These are phyloP conservation scores for Xestobium rufovillosum DNA, from an alignment of 2,888 invertebrate genomes.

Conservation along the genomic window DNA sequence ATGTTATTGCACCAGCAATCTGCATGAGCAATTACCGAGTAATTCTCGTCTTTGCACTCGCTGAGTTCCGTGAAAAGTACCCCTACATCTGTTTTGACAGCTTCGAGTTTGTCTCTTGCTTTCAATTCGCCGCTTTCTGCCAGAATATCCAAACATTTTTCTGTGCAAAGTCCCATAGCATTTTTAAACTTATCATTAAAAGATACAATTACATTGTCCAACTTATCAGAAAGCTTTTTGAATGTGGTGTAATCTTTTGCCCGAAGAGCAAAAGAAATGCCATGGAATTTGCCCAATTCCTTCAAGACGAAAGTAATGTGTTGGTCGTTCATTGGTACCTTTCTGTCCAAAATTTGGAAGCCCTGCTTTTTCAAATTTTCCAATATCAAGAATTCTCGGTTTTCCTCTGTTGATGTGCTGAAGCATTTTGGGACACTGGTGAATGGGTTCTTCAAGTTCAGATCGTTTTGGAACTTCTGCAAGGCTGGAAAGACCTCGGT, in stretches of 20 bases:
- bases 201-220: constrained; percentile 10
- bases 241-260: constrained; percentile 16
- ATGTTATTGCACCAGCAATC: constrained; percentile 32
- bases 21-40: constrained; percentile 27
- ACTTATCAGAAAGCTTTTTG: constrained; percentile 16
- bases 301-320: constrained; percentile 28
- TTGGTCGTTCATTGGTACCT: constrained; percentile 25
- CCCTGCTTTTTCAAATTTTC: constrained; percentile 26
- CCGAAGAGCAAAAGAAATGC: constrained; percentile 18
- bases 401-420: constrained; percentile 13
- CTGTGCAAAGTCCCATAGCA: too few relatives aligned
- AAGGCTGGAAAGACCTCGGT: constrained; percentile 20
- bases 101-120: neutral
- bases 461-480: constrained; percentile 21
- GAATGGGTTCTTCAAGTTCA: constrained; percentile 17
- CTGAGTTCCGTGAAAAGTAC: neutral
- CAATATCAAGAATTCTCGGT: constrained; percentile 24
- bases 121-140: constrained; percentile 4
- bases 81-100: constrained; percentile 8
- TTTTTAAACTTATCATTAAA: too few relatives aligned
- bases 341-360: constrained; percentile 23
- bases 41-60: constrained; percentile 4
- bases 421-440: constrained; percentile 22
- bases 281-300: constrained; percentile 24
- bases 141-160: neutral